Evolutionary conservation across 23 tunicate genomes (phyloP), one percentile per base, ranked within the genome.

Genomic region (Oikopleura vanhoeffeni): DNA sequence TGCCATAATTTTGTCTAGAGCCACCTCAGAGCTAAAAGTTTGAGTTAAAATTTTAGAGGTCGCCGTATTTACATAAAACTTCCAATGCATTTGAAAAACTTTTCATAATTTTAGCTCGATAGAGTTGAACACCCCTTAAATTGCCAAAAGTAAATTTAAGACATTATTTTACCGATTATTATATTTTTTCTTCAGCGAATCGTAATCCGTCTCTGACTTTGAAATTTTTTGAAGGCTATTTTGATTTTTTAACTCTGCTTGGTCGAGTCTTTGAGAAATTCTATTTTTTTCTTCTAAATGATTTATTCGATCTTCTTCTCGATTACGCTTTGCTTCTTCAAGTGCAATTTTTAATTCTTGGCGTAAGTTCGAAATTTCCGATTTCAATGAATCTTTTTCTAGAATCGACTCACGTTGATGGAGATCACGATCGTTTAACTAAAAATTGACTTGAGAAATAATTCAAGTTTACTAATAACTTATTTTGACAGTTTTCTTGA

Each of bases 271-370:
- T 30, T 71, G 79, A 4, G 27, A 13, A 4, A 71, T 2, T 13
- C 79, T 33, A 71, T 71, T 71, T 30, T 71, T 71, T 71, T 71
- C 79, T 71, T 71, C 79, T 2, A 71, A 32, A 71, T 13, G 79
- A 49, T 30, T 71, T 18, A 71, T 71, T 18, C 79, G 79, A 28
- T 71, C 79, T 32, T 71, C 79, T 32, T 71, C 79, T 24, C 79
- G 27, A 32, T 18, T 30, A 2, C 79, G 79, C 32, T 71, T 71
- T 32, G 79, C 79, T 32, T 71, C 79, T 18, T 71, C 79, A 32
- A 71, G 79, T 3, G 79, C 27, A 4, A 32, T 71, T 18, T 30
- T 30, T 18, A 71, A 30, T 38, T 71, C 79, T 32, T 32, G 79
- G 27, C 79, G 79, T 18, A 71, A 30, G 2, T 71, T 71, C 35